A percentile compares a stretch with the other conserved stretches of the same genome.
These are phyloP conservation scores for Mesorhabditis spiculigera DNA, from an alignment of 2,888 invertebrate species.

Conservation along the genomic window DNA sequence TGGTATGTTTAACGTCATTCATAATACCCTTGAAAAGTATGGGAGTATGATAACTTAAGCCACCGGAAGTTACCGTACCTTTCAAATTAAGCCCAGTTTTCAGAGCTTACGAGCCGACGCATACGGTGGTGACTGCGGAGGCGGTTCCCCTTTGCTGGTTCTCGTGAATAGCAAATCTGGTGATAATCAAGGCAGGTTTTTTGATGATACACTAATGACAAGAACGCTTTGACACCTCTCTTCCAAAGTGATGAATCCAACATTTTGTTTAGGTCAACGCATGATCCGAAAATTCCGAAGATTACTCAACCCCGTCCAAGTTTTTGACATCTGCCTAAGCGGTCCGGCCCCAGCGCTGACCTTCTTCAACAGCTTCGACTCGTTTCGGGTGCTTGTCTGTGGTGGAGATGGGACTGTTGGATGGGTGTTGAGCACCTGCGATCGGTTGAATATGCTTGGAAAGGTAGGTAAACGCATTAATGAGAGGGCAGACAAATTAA, in stretches of 20 bases:
- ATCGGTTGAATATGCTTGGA: constrained; percentile 79
- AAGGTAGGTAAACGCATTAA: too few relatives aligned
- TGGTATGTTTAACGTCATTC: constrained; percentile 6
- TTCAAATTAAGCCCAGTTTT: neutral
- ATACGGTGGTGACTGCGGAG: constrained; percentile 25
- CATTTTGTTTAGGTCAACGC: constrained; percentile 69
- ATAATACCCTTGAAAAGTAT: too few relatives aligned
- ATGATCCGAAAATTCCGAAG: constrained; percentile 87
- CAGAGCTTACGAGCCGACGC: neutral
- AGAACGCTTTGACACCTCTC: too few relatives aligned
- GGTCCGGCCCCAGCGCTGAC: constrained; percentile 79
- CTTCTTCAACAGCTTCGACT: constrained; percentile 88
- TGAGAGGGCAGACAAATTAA: too few relatives aligned
- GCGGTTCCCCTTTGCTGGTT: constrained; percentile 75
- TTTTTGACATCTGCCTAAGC: constrained; percentile 87
- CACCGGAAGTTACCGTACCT: neutral
- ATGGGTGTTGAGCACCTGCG: constrained; percentile 94
- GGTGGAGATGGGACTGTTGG: constrained; percentile 96
- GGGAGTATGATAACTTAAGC: too few relatives aligned
- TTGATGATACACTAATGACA: too few relatives aligned
- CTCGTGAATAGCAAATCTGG: constrained; percentile 97
- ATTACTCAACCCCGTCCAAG: constrained; percentile 90
- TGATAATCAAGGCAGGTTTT: constrained; percentile 84
- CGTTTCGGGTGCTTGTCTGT: constrained; percentile 90
- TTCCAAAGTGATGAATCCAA: too few relatives aligned